Evolutionary conservation across 37 sponge, comb jelly and placozoan species (phyloP).

Genomic region (Spongilla lacustris): DNA sequence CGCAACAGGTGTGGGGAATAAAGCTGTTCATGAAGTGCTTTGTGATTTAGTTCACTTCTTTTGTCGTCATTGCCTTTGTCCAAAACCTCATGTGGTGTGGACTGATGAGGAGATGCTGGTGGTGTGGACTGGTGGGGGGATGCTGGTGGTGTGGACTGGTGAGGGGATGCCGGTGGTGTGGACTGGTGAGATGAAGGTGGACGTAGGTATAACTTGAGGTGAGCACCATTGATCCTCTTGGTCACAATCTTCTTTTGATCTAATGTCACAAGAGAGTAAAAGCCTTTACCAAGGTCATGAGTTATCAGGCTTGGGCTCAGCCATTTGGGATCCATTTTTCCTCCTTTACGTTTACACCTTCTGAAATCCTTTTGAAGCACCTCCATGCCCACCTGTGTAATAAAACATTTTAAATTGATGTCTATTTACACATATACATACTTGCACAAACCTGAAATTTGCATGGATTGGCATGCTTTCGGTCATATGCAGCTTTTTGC

Average conservation of each 20-base stretch:
- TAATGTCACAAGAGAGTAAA: constrained; percentile 9
- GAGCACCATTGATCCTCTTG: constrained; percentile 21
- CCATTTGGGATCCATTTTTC: constrained; percentile 20
- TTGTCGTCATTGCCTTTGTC: too few relatives aligned
- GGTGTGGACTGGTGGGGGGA: too few relatives aligned
- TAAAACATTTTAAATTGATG: constrained; percentile 2
- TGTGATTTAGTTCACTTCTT: too few relatives aligned
- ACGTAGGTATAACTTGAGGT: constrained; percentile 15
- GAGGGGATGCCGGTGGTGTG: too few relatives aligned
- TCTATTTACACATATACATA: background rate
- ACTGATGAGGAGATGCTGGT: too few relatives aligned
- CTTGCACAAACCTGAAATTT: constrained; percentile 13
- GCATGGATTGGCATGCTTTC: constrained; percentile 13
- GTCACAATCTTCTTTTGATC: background rate
- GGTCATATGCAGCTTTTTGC: constrained; percentile 34
- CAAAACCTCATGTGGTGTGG: too few relatives aligned
- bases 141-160: too few relatives aligned
- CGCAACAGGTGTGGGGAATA: too few relatives aligned
- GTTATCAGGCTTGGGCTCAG: constrained; percentile 1
- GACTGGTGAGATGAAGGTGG: too few relatives aligned
- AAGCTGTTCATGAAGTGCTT: too few relatives aligned
- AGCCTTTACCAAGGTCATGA: constrained; percentile 21
- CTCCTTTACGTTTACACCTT: constrained; percentile 12
- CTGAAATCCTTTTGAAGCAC: constrained; percentile 15
- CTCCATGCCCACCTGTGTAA: constrained; percentile 2